These are phyloP conservation scores for Xenops minutus DNA, from an alignment of 2,797 vertebrate species.

Conservation along the genomic window DNA sequence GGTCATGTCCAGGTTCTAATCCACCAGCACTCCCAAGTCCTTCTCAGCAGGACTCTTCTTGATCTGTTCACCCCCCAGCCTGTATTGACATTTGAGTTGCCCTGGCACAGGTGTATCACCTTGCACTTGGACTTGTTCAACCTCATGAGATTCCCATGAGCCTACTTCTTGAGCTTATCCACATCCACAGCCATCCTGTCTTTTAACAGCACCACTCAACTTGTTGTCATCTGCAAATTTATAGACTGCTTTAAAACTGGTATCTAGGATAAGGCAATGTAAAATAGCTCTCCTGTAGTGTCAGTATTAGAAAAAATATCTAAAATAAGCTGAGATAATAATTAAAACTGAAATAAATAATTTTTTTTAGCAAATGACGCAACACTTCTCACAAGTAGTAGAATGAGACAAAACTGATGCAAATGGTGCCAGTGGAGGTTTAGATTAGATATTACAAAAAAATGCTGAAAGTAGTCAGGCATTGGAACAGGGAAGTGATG, in stretches of 20 bases:
- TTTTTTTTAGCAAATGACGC: not conserved
- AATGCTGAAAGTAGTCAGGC: not conserved
- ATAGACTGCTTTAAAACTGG: not conserved
- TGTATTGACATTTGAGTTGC: accelerated
- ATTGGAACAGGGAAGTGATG: not conserved
- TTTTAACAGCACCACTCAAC: not conserved
- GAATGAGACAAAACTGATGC: not conserved
- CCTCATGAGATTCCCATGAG: accelerated
- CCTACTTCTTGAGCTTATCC: too few relatives aligned
- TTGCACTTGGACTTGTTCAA: not conserved
- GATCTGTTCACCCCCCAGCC: not conserved
- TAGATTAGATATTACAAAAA: not conserved
- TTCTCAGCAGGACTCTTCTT: too few relatives aligned
- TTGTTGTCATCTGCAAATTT: not conserved
- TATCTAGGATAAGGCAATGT: not conserved
- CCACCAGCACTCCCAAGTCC: too few relatives aligned
- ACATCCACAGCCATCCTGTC: not conserved
- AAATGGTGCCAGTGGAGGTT: not conserved
- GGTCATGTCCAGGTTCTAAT: too few relatives aligned
- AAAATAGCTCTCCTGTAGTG: not conserved
- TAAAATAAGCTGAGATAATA: not conserved
- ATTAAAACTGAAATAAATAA: not conserved
- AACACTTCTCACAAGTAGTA: not conserved
- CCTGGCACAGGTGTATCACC: not conserved
- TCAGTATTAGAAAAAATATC: not conserved